phyloP scores from a whole-genome alignment of 1,140 invertebrate species.

The Lineus longissimus region DNA sequence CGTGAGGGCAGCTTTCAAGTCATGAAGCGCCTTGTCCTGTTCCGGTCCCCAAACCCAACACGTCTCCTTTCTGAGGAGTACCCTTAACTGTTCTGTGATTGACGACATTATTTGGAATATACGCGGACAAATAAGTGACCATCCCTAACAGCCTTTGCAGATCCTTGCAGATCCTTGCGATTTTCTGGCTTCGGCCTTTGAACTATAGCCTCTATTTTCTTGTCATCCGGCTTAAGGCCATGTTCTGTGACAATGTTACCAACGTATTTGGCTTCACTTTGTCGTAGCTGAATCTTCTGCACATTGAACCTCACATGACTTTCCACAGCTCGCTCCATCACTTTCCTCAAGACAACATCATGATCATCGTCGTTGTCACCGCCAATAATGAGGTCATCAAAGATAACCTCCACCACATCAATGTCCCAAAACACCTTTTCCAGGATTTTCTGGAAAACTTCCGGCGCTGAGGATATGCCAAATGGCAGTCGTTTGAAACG shows the following conservation, averaged over 20 bases:
- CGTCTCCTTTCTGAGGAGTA: constrained; percentile 10
- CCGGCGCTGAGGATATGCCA: constrained; percentile 20
- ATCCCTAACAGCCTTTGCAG: constrained; percentile 31
- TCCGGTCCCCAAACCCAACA: background rate
- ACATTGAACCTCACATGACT: constrained; percentile 36
- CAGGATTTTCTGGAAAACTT: constrained; percentile 18
- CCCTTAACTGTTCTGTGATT: constrained; percentile 19
- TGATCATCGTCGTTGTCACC: constrained; percentile 14
- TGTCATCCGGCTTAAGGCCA: constrained; percentile 40
- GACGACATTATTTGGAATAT: constrained; percentile 42
- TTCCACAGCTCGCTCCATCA: constrained; percentile 21
- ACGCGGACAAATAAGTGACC: constrained; percentile 41
- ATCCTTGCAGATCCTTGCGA: constrained; percentile 17
- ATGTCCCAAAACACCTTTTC: constrained; percentile 16
- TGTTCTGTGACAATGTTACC: background rate
- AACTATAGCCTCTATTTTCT: constrained; percentile 45
- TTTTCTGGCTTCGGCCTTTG: constrained; percentile 21
- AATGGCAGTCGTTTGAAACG: constrained; percentile 17
- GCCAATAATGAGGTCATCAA: constrained; percentile 18
- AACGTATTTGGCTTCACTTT: background rate
- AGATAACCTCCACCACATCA: constrained; percentile 10
- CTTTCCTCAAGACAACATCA: constrained; percentile 21
- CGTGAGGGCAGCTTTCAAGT: background rate
- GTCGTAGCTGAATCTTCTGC: constrained; percentile 6
- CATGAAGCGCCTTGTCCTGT: background rate